Base-by-base conservation (phyloP, 2,888 invertebrate species). In the Campoletis raptor region DNA sequence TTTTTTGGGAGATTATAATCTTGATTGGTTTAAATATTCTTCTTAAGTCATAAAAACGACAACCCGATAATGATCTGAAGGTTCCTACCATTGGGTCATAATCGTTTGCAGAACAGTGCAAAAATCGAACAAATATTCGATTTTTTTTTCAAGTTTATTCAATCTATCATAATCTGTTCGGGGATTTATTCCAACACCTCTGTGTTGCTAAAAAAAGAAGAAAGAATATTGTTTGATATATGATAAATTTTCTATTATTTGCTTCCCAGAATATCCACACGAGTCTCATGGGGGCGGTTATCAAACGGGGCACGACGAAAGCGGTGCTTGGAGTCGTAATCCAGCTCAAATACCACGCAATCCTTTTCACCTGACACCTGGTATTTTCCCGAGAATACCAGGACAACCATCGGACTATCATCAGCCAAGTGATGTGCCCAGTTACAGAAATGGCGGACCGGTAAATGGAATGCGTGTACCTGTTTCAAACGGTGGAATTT, bases 391-490 rank as follows among this genome's bases (percentile, higher is more conserved):
- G 24, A 85, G 87, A 67, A 87, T 90, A 66, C 89, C 90, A 24
- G 87, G 85, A 64, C 88, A 88, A 52, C 85, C 87, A 21, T 76
- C 88, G 18, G 89, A 91, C 57, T 88, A 89, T 79, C 88, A 89
- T 77, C 88, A 90, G n/a, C 83, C 89, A 3, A 88, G 88, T 21
- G 91, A 92, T 36, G 85, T 89, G 8, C 91, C 92, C 40, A 92
- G 91, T 87, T 91, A 89, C 64, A 89, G 92, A 78, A 92, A 91
- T 79, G 92, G 92, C 5, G 92, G 90, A 18, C 90, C 91, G 24
- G 90, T 91, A 21, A 89, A 89, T 73, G 90, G 90, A n/a, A 89
- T 89, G 88, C 90, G 90, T 15, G 82, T 89, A 72, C 87, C 89
- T 21, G 77, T 81, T 21, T 88, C 87, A 2, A 89, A 82, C 37